A percentile compares a stretch with the other conserved stretches of the same genome.
Evolutionary conservation across 2,113 vertebrate species (phyloP).

Genomic region (Emberiza fucata): DNA sequence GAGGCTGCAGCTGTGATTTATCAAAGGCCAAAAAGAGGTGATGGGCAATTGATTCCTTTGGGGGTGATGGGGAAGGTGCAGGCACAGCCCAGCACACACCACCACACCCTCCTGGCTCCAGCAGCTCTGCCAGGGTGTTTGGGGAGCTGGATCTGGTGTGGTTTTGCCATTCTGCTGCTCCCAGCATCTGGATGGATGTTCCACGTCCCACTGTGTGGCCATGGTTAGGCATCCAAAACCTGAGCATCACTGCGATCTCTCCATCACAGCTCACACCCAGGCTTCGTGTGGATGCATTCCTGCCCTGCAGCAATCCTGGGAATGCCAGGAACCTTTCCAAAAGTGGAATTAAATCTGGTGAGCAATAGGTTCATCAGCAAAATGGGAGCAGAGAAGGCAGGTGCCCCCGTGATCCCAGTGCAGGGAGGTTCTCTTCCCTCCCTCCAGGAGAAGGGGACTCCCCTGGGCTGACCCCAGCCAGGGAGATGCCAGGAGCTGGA

Average conservation of each 20-base stretch:
- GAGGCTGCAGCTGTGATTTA: background rate
- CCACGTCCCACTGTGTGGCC: rapidly evolving
- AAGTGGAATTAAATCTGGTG: background rate
- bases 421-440: background rate
- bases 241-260: background rate
- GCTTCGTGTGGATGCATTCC: rapidly evolving
- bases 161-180: background rate
- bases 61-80: background rate
- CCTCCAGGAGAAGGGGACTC: background rate
- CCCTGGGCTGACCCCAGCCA: background rate
- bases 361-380: background rate
- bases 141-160: background rate
- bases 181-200: background rate
- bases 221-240: background rate
- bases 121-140: background rate
- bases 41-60: background rate
- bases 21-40: background rate
- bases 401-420: rapidly evolving
- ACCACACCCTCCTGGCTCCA: background rate
- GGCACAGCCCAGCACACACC: background rate
- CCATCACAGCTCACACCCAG: background rate
- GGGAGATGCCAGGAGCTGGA: rapidly evolving
- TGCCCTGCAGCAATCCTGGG: background rate
- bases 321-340: background rate
- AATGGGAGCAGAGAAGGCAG: background rate